These are phyloP conservation scores for Torymus texanus DNA, from an alignment of 2,888 invertebrate genomes.

Conservation along the genomic window DNA sequence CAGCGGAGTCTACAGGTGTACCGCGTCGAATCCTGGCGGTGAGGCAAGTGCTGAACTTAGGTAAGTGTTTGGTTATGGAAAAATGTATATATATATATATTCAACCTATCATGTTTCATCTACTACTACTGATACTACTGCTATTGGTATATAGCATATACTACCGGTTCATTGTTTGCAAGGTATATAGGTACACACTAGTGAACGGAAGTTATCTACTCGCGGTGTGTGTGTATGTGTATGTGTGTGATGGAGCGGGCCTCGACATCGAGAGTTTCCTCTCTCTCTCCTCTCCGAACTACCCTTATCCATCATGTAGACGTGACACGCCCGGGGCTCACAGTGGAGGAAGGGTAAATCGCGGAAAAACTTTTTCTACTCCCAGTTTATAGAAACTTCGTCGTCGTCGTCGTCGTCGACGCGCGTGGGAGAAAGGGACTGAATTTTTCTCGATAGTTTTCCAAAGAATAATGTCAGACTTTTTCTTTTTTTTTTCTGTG, in stretches of 20 bases:
- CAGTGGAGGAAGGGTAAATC: background rate
- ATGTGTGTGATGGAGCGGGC: background rate
- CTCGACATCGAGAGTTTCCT: too few species aligned
- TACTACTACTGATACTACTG: too few species aligned
- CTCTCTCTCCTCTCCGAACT: background rate
- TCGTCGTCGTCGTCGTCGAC: too few species aligned
- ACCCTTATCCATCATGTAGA: constrained; percentile 28
- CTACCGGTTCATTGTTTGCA: background rate
- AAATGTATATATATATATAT: background rate
- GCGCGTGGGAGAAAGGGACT: too few species aligned
- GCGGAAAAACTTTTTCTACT: constrained; percentile 4
- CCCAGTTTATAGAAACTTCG: too few species aligned
- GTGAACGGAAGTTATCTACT: background rate
- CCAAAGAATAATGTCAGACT: too few species aligned
- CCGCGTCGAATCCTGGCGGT: constrained; percentile 83
- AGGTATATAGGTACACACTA: too few species aligned
- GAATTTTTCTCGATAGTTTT: too few species aligned
- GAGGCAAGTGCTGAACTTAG: constrained; percentile 83
- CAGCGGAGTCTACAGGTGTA: constrained; percentile 82
- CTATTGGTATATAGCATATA: too few species aligned
- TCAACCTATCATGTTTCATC: too few species aligned
- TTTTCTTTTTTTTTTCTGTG: too few species aligned
- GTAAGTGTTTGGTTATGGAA: constrained; percentile 56
- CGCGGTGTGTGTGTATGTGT: background rate
- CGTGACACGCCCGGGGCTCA: background rate